phyloP scores from a whole-genome alignment of 2,797 vertebrate genomes.

The Microctenopoma lineatum region DNA sequence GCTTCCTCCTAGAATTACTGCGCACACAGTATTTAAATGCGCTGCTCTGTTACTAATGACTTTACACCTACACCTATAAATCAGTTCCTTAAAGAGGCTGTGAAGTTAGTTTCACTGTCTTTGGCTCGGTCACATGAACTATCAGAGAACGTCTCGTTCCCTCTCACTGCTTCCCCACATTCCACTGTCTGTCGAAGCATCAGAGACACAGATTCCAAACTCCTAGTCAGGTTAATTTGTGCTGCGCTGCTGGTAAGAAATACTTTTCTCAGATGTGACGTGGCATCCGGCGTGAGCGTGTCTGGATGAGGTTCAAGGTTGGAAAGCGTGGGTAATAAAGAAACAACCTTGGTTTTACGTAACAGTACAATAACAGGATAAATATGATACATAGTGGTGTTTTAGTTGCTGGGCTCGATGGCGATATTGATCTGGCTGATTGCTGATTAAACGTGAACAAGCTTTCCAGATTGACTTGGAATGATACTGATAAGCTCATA shows the following conservation, averaged over 20 bases:
- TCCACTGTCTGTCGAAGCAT: not conserved
- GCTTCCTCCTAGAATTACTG: not conserved
- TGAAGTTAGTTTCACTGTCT: constrained; percentile 1
- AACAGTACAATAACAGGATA: not conserved
- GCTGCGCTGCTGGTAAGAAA: not conserved
- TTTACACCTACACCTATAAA: not conserved
- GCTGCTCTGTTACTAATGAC: not conserved
- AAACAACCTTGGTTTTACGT: not conserved
- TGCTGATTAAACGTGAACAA: not conserved
- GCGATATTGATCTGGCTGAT: not conserved
- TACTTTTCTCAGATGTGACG: constrained; percentile 11
- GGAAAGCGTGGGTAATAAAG: not conserved
- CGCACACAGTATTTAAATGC: not conserved
- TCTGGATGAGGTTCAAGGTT: not conserved
- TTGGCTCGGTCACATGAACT: not conserved
- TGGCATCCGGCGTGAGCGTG: not conserved
- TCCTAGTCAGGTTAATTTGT: not conserved
- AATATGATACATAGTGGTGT: not conserved
- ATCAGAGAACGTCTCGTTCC: not conserved
- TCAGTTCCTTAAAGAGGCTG: not conserved
- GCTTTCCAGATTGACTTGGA: not conserved
- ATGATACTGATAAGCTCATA: too few species aligned
- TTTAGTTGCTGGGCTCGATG: not conserved
- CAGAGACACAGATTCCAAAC: not conserved
- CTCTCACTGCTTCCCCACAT: constrained; percentile 20